Percentiles rank a stretch among this genome's conserved stretches.
These are phyloP conservation scores for Rhizoglyphus robini DNA, from an alignment of 1,140 invertebrate species.

Conservation along the genomic window DNA sequence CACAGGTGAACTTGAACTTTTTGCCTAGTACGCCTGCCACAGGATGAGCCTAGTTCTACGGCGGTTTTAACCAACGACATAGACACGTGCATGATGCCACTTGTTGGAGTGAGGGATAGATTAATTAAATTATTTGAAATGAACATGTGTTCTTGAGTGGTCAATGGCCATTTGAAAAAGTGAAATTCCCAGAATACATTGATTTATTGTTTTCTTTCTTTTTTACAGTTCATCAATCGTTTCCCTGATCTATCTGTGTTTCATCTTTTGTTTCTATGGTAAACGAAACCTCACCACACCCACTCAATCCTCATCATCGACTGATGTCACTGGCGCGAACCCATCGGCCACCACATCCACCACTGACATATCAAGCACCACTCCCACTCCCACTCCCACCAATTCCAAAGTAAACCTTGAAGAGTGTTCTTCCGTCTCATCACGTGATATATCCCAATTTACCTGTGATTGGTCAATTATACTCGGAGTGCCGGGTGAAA, in stretches of 20 bases:
- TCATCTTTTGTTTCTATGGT: conserved; percentile 7
- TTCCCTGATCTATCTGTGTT: neutral
- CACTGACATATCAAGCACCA: too few relatives aligned
- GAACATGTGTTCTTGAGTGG: too few relatives aligned
- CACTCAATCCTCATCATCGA: neutral
- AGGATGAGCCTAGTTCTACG: too few relatives aligned
- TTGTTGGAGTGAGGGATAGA: too few relatives aligned
- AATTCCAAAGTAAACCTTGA: too few relatives aligned
- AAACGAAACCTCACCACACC: neutral
- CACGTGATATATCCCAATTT: neutral
- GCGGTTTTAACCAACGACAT: too few relatives aligned
- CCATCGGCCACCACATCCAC: neutral
- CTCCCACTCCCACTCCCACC: too few relatives aligned
- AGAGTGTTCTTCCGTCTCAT: too few relatives aligned
- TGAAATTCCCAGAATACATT: neutral
- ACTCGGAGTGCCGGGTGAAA: conserved; percentile 6
- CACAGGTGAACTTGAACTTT: too few relatives aligned
- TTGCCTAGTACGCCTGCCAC: too few relatives aligned
- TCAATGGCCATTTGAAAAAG: conserved; percentile 1
- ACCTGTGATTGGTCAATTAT: neutral
- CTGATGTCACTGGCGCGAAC: neutral
- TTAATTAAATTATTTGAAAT: too few relatives aligned
- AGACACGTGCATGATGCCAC: too few relatives aligned
- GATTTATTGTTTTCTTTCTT: conserved; percentile 2
- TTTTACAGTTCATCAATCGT: conserved; percentile 5